Evolutionary conservation across 2,888 invertebrate genomes (phyloP).

Genomic region (Steinernema scapterisci): DNA sequence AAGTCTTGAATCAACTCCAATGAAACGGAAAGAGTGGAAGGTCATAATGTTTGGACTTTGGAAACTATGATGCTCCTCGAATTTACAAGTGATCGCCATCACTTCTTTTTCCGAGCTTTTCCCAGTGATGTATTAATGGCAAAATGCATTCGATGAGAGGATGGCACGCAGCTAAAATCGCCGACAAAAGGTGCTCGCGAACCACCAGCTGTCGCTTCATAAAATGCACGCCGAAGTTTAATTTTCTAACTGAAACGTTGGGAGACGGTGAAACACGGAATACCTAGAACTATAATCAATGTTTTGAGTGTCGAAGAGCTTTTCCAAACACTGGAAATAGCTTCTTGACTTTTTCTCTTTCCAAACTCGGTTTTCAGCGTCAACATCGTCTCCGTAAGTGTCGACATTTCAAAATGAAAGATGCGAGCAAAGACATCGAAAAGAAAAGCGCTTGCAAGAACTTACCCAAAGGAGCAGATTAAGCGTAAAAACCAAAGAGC

Average conservation of each 20-base stretch:
- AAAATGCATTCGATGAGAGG: not conserved
- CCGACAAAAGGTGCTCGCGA: not conserved
- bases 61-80: not conserved
- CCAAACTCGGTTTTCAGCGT: not conserved
- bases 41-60: too few species aligned
- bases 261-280: too few species aligned
- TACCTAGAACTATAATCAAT: too few species aligned
- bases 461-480: constrained; percentile 23
- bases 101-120: not conserved
- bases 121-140: constrained; percentile 25
- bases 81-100: not conserved
- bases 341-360: not conserved
- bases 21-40: too few species aligned
- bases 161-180: not conserved
- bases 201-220: not conserved
- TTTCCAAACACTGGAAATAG: not conserved
- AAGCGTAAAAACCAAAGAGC: constrained; percentile 29
- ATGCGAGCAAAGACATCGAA: not conserved
- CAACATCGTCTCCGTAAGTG: not conserved
- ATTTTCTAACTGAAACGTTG: too few species aligned
- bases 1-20: too few species aligned
- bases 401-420: not conserved
- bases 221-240: not conserved
- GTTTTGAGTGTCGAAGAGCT: not conserved
- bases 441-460: not conserved